These are phyloP conservation scores for Platanista minor DNA, from an alignment of 2,113 vertebrate genomes.

Conservation along the genomic window DNA sequence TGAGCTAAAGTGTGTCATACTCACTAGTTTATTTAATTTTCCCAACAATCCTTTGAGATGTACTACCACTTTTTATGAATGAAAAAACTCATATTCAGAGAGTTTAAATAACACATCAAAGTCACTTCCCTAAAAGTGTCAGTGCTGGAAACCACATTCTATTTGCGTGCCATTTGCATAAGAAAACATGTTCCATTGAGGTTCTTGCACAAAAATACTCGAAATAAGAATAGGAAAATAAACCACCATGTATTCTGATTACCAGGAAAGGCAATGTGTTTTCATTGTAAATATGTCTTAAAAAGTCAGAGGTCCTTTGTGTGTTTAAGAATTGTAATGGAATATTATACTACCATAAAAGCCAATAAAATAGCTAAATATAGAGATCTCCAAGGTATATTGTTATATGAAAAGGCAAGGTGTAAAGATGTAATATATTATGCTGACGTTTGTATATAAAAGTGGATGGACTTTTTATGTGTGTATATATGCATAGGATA, in stretches of 20 bases:
- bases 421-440: neutral
- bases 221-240: slow-evolving; percentile 20
- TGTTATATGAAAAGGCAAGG: neutral
- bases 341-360: neutral
- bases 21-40: neutral
- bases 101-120: neutral
- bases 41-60: neutral
- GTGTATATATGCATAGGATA: neutral
- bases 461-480: neutral
- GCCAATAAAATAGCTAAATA: neutral
- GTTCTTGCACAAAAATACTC: slow-evolving; percentile 28
- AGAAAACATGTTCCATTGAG: neutral
- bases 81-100: neutral
- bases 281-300: neutral
- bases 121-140: neutral
- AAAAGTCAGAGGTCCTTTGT: neutral
- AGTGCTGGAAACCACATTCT: neutral
- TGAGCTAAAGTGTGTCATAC: neutral
- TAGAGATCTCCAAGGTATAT: neutral
- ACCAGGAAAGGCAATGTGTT: slow-evolving; percentile 7
- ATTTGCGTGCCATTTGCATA: neutral
- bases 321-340: neutral
- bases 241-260: neutral
- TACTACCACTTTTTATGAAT: neutral
- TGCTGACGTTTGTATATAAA: neutral